Percentiles rank a stretch among this genome's conserved stretches.
Conservation (phyloP, 2,888 invertebrate genomes). For the Serripes groenlandicus region DNA sequence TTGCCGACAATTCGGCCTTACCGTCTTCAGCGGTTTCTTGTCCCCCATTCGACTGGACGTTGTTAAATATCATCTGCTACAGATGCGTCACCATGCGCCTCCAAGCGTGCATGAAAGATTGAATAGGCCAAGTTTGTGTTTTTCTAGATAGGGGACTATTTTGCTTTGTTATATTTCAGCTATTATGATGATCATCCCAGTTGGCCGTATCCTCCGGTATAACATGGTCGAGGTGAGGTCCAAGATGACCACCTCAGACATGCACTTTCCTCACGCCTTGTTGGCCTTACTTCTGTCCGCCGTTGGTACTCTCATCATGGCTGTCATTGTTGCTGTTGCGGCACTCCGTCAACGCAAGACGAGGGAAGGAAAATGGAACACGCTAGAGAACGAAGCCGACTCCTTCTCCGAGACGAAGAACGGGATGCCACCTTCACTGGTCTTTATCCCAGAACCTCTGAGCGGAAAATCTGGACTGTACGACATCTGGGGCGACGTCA, state of each 20-base stretch:
- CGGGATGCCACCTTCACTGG: constrained; percentile 52
- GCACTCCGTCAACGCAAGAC: neutral
- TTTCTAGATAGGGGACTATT: too few relatives aligned
- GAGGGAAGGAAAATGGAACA: constrained; percentile 43
- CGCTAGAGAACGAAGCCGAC: constrained; percentile 58
- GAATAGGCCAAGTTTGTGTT: too few relatives aligned
- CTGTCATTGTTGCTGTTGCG: constrained; percentile 33
- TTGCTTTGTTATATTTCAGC: too few relatives aligned
- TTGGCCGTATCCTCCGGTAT: constrained; percentile 44
- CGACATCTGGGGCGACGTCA: constrained; percentile 43
- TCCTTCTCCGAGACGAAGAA: constrained; percentile 20
- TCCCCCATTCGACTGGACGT: too few relatives aligned
- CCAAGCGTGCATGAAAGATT: too few relatives aligned
- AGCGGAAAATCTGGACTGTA: constrained; percentile 53
- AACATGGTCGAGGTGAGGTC: constrained; percentile 27
- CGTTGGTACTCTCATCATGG: constrained; percentile 26
- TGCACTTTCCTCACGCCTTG: constrained; percentile 42
- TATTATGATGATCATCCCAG: constrained; percentile 39
- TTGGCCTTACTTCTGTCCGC: constrained; percentile 33
- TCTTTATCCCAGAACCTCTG: constrained; percentile 56
- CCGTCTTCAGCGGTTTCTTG: too few relatives aligned
- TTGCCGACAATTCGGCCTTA: too few relatives aligned
- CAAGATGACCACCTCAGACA: constrained; percentile 12
- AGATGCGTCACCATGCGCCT: too few relatives aligned
- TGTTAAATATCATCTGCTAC: too few relatives aligned